These are phyloP conservation scores for Zosterops japonicus DNA, from an alignment of 2,113 vertebrate species.

Conservation along the genomic window DNA sequence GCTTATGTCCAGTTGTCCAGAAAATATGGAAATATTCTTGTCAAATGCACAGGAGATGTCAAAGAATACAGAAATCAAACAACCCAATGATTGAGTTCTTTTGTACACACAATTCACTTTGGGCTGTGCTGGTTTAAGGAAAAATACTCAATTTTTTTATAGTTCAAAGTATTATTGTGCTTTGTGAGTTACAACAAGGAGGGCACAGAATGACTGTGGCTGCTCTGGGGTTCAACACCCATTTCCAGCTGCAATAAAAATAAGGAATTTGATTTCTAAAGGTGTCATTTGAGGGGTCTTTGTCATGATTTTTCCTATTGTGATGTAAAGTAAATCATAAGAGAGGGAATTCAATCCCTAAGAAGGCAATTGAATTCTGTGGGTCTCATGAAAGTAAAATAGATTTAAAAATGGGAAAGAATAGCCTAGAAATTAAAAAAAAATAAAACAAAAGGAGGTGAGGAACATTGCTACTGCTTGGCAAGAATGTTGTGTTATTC, in stretches of 20 bases:
- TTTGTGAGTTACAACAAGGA: not conserved
- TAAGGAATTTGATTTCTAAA: not conserved
- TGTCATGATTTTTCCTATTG: not conserved
- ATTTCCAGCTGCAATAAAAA: not conserved
- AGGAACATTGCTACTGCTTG: not conserved
- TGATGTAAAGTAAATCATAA: not conserved
- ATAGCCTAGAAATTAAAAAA: not conserved
- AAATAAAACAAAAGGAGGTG: not conserved
- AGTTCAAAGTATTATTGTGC: not conserved
- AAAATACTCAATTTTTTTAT: not conserved
- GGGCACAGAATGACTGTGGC: not conserved
- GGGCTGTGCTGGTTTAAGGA: not conserved
- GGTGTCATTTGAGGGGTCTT: not conserved
- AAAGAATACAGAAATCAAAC: not conserved
- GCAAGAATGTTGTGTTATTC: not conserved
- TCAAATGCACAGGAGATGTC: not conserved
- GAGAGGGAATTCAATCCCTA: not conserved
- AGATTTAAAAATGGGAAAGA: not conserved
- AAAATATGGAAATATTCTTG: not conserved
- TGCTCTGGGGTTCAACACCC: not conserved
- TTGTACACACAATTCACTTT: not conserved
- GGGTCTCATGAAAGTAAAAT: not conserved
- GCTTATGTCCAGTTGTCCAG: too few relatives aligned
- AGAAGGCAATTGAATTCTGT: not conserved
- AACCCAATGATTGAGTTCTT: not conserved